Percentiles rank a stretch among this genome's conserved stretches.
phyloP scores from a whole-genome alignment of 2,113 vertebrate species.

The Bos javanicus region DNA sequence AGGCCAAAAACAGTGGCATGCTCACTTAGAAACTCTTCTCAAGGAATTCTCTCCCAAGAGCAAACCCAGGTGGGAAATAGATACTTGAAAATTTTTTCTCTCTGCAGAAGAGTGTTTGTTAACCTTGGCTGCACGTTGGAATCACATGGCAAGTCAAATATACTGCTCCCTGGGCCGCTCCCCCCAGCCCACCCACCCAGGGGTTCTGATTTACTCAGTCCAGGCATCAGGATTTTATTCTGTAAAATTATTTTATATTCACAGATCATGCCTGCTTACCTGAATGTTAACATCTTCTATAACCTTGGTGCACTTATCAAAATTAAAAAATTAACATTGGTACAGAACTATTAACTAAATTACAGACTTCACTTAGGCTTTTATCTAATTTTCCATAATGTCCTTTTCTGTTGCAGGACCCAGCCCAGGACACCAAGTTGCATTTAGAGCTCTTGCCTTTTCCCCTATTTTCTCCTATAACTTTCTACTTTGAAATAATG shows the following conservation, averaged over 20 bases:
- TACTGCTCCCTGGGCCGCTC: neutral
- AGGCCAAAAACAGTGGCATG: neutral
- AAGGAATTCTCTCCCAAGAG: neutral
- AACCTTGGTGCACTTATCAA: neutral
- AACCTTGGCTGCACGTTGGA: neutral
- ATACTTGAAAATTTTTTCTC: neutral
- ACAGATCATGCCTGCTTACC: neutral
- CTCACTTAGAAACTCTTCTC: neutral
- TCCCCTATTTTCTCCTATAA: neutral
- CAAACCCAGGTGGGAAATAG: neutral
- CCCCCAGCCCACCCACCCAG: neutral
- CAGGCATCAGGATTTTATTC: neutral
- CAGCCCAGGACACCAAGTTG: neutral
- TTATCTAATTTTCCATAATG: neutral
- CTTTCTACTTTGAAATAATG: neutral
- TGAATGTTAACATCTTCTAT: neutral
- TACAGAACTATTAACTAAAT: neutral
- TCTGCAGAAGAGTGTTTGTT: neutral
- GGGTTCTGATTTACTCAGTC: neutral
- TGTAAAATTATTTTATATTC: neutral
- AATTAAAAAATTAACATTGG: conserved; percentile 26
- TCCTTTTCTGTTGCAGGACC: neutral
- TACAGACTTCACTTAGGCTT: neutral
- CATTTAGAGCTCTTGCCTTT: neutral
- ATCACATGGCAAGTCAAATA: neutral